Base-by-base conservation (phyloP, 1,140 invertebrate species). In the Hyles euphorbiae region DNA sequence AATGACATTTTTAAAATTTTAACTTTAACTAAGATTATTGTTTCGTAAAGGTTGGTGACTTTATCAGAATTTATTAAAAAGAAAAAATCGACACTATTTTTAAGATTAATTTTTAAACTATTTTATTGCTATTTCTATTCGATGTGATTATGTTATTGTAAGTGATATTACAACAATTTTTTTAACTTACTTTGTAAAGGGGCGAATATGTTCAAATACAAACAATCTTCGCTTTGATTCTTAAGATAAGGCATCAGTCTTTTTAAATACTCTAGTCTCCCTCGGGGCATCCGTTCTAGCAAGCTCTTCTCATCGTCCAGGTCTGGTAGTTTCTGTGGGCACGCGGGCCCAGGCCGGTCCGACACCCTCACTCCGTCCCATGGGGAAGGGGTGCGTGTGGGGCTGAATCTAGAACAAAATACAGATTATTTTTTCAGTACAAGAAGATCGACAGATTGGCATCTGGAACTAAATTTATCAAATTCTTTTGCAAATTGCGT, bases 181-280 rank as follows among this genome's bases (percentile, higher is more conserved):
- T 22, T 22, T 22, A 22, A 90, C 95, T 94, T 90, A 98, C 97
- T 97, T 92, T 95, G 94, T 34, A 94, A 93, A n/a, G 98, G 97
- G 32, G 96, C 93, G 89, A 98, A 99, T 67, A 99, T 95, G 83
- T 99, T 99, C 67, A 99, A 91, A 87, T 98, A 98, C 53, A 99
- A 93, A 82, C 98, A 99, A 90, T 99, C 98, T 91, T 99, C 98
- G 72, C 95, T 97, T 90, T 99, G 97, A 85, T 98, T 96, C 77
- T 92, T 93, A 73, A 99, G 90, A 90, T 95, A 95, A 50, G 96
- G 96, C 74, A 96, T 89, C 70, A 98, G 90, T 81, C 96, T 92
- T 83, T 94, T 94, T 22, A 98, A 90, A 81, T 97, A 96, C 73
- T 97, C 94, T 68, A 98, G 90, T 54, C 97, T 91, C 47, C 96